phyloP scores from a whole-genome alignment of 2,888 invertebrate species.

The Leptopilina syphax region DNA sequence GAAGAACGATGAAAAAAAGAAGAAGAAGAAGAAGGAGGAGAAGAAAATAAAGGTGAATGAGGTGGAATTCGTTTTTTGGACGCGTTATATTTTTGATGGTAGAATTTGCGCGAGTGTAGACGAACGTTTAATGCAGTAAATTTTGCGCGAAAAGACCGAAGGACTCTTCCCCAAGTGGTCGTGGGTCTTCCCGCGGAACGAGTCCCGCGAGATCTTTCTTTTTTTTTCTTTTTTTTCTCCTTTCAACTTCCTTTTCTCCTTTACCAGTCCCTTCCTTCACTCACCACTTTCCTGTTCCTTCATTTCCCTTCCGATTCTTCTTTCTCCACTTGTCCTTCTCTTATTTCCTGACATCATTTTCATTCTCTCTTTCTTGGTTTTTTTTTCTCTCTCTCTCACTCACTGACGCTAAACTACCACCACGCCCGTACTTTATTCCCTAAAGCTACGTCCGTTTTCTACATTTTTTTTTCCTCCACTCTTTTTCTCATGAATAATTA shows the following conservation, averaged over 20 bases:
- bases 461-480: constrained; percentile 14
- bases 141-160: constrained; percentile 58
- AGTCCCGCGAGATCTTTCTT: constrained; percentile 68
- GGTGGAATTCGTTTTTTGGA: constrained; percentile 1
- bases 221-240: constrained; percentile 47
- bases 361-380: constrained; percentile 5
- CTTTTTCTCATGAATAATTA: constrained; percentile 51
- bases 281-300: constrained; percentile 48
- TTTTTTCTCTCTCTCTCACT: constrained; percentile 32
- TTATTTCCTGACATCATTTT: background rate
- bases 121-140: constrained; percentile 59
- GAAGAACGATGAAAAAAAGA: no score
- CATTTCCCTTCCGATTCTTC: constrained; percentile 42
- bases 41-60: no score
- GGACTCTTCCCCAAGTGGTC: constrained; percentile 66
- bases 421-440: constrained; percentile 39
- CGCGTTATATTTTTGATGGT: background rate
- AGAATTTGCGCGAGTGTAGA: constrained; percentile 48
- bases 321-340: constrained; percentile 36
- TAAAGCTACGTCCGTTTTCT: constrained; percentile 29
- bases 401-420: constrained; percentile 29
- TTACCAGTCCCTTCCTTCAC: constrained; percentile 44
- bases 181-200: constrained; percentile 67
- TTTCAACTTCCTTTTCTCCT: constrained; percentile 51
- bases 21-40: no score